Base-by-base conservation (phyloP, 2,113 vertebrate genomes). In the Seriola rivoliana region DNA sequence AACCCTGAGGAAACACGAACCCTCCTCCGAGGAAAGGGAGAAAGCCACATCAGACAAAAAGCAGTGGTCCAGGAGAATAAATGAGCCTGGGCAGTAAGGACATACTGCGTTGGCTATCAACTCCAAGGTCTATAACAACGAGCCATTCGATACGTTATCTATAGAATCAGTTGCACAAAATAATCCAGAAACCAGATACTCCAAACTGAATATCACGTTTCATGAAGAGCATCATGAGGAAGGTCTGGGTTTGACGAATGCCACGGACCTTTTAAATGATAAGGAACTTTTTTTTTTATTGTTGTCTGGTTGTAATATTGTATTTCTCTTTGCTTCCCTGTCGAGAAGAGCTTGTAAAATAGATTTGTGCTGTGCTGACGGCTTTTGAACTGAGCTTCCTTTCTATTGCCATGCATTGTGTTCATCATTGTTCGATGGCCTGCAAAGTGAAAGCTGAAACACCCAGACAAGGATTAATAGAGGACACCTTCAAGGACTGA, bases 1-100 rank as follows among this genome's bases (percentile, higher is more conserved):
- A 86, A 83, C 81, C 83, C 23, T 0, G 8, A 72, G 60, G 88
- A 90, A 89, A 88, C 78, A 29, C 69, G 64, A 90, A 10, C 57
- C 78, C 38, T 70, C 54, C 75, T 73, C 80, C 1, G 66, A 80
- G 73, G 71, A 52, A 3, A 19, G 62, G 74, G 40, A 75, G 32
- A 62, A 72, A 50, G 38, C 42, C 67, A 42, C 40, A 77, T 69
- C 34, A 81, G 82, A 83, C 71, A 81, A 78, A 80, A 74, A 66
- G 0, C 36, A 13, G n/a, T 50, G 40, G 11, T 60, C 65, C 17
- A 55, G 71, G 52, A 54, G 77, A 76, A 75, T 68, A 71, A 79
- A 29, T 50, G 72, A 54, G 66, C n/a, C 52, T 17, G 60, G 71
- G 36, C 25, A n/a, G 75, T 46, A 10, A 78, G 80, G 71, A 75